Evolutionary conservation across 2,888 invertebrate genomes (phyloP), one percentile per base, ranked within the genome.

Genomic region (Limnephilus auricula): DNA sequence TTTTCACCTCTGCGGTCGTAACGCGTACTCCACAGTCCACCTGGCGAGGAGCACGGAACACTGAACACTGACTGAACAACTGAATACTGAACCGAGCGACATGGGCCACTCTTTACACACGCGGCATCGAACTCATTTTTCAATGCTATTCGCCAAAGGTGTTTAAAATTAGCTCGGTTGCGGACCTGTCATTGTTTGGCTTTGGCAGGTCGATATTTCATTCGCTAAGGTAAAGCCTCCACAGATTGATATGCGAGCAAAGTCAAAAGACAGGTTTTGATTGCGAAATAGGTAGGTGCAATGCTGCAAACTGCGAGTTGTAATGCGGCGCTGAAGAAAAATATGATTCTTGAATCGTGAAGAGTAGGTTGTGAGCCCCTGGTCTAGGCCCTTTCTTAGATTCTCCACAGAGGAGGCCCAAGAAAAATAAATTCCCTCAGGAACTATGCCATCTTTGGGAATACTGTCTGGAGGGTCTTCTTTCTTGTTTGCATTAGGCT

Each of bases 31-130:
- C 83, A 89, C 90, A 80, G 89, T 40, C 89, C 83, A 89, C 90
- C 89, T 89, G 83, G 45, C 91, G 91, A 92, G 89, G 65, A 80
- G 87, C 92, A 89, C 90, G 89, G 78, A 34, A 92, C 84, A 92
- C 92, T 92, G 92, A 45, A 45, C 45, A 45, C 40, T 40, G 40
- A 13, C 45, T 45, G 15, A 92, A n/a, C 80, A 87, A 89, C 80
- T 87, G 88, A 79, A 82, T 18, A 82, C 65, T 25, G 65, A 65
- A 65, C n/a, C 25, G 65, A 65, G 82, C 89, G 65, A 86, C 86
- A 78, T 32, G 88, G 88, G 6, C 65, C 88, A 80, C 80, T 45
- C 86, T 90, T 90, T 78, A 65, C 32, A 90, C 86, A 80, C 34
- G 87, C 90, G 90, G 80, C 90, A 87, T 83, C 86, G 30, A 32